Evolutionary conservation across 2,888 invertebrate species (phyloP).

Genomic region (Panzeria rudis): DNA sequence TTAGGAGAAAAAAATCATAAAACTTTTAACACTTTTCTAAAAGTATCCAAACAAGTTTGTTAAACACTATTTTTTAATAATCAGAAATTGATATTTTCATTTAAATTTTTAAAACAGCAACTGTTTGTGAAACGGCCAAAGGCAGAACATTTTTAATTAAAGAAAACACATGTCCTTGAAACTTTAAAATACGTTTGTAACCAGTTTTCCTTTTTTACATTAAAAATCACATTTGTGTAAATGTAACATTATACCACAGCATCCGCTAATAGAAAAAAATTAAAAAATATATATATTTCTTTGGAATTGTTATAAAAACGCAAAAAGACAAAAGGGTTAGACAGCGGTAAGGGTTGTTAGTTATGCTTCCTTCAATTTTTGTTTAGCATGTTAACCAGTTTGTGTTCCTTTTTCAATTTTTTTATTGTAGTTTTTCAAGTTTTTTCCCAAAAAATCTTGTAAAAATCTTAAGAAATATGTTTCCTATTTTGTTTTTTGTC

Average conservation of each 20-base stretch:
- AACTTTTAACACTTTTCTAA: background rate
- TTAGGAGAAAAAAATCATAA: no score
- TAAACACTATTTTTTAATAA: background rate
- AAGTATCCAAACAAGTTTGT: conserved; percentile 21
- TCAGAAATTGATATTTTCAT: conserved; percentile 49
- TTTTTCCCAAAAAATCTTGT: conserved; percentile 39
- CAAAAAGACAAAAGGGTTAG: conserved; percentile 39
- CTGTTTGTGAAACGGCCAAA: conserved; percentile 45
- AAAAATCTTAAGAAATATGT: conserved; percentile 33
- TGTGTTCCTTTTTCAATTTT: background rate
- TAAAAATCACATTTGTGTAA: conserved; percentile 41
- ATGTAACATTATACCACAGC: conserved; percentile 58
- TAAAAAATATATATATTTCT: background rate
- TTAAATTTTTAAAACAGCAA: conserved; percentile 18
- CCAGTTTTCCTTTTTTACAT: conserved; percentile 47
- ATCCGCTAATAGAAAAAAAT: conserved; percentile 40
- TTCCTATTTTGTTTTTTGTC: background rate
- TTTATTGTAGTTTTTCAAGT: conserved; percentile 25
- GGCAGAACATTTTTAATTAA: conserved; percentile 36
- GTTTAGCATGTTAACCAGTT: conserved; percentile 53
- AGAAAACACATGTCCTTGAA: conserved; percentile 63
- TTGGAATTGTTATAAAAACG: conserved; percentile 17
- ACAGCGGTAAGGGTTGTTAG: conserved; percentile 43
- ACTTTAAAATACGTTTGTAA: conserved; percentile 24
- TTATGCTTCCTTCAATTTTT: conserved; percentile 18